These are phyloP conservation scores for Sepiola atlantica DNA, from an alignment of 2,888 invertebrate genomes.

Conservation along the genomic window DNA sequence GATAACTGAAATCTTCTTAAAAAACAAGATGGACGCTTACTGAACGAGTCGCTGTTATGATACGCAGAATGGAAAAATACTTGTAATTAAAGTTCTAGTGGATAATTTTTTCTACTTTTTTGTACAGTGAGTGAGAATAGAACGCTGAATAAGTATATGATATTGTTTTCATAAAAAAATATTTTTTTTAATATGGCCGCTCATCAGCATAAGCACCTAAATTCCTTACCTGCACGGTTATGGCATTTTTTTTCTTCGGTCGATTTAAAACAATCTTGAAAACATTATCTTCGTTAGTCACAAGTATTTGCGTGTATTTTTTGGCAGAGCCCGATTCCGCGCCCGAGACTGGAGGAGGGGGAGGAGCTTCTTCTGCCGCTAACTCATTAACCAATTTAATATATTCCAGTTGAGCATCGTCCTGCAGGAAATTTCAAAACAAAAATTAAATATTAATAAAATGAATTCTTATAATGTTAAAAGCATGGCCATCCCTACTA, in stretches of 20 bases:
- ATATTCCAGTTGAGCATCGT: slow-evolving; percentile 77
- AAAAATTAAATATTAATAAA: slow-evolving; percentile 71
- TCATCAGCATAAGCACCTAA: too few relatives aligned
- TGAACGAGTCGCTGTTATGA: too few relatives aligned
- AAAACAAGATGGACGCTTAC: too few relatives aligned
- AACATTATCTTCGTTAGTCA: slow-evolving; percentile 61
- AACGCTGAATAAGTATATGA: too few relatives aligned
- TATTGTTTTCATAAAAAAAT: too few relatives aligned
- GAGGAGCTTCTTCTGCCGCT: slow-evolving; percentile 55
- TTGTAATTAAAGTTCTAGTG: too few relatives aligned
- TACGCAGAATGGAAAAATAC: too few relatives aligned
- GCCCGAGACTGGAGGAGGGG: slow-evolving; percentile 51
- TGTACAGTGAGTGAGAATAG: too few relatives aligned
- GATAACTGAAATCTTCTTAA: too few relatives aligned
- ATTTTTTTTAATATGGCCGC: too few relatives aligned
- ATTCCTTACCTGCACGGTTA: slow-evolving; percentile 77
- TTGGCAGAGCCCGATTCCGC: slow-evolving; percentile 50
- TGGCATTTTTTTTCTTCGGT: slow-evolving; percentile 87
- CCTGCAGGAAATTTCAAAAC: slow-evolving; percentile 67
- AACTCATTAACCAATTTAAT: slow-evolving; percentile 75
- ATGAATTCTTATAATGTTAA: slow-evolving; percentile 52
- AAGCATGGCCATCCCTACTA: too few relatives aligned
- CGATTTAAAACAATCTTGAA: slow-evolving; percentile 80
- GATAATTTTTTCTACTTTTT: too few relatives aligned
- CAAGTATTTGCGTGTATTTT: slow-evolving; percentile 66